phyloP scores from a whole-genome alignment of 2,113 vertebrate species.

The Mesitornis unicolor region DNA sequence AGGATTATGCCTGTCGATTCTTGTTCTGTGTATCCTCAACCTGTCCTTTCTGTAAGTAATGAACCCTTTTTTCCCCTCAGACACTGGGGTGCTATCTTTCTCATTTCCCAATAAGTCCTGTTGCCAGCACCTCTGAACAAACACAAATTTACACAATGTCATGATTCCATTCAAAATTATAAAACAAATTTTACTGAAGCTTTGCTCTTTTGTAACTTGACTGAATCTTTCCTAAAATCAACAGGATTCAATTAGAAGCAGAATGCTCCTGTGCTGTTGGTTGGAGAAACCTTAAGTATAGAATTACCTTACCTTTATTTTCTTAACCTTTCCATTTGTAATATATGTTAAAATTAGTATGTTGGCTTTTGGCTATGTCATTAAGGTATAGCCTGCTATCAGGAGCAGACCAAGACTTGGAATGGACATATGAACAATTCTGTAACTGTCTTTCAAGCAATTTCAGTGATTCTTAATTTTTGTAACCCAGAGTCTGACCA shows the following conservation, averaged over 20 bases:
- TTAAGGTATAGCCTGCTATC: background rate
- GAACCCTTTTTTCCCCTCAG: background rate
- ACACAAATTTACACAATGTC: background rate
- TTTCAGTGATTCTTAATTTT: background rate
- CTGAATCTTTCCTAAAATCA: background rate
- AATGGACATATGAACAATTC: background rate
- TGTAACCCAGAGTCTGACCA: background rate
- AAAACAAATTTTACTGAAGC: background rate
- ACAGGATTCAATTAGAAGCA: background rate
- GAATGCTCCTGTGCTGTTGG: background rate
- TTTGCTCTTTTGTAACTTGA: background rate
- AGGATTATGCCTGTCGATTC: background rate
- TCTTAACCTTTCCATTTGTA: background rate
- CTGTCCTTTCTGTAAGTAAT: background rate
- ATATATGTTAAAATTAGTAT: background rate
- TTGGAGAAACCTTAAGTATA: background rate
- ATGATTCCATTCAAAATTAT: background rate
- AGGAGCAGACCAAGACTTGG: background rate
- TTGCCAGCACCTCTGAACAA: background rate
- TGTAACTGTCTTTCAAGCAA: background rate
- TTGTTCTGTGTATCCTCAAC: background rate
- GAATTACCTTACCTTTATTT: background rate
- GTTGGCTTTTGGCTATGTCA: background rate
- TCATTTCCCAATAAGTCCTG: background rate
- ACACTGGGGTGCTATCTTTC: background rate